These are phyloP conservation scores for Eristalis pertinax DNA, from an alignment of 2,888 invertebrate genomes.

Conservation along the genomic window DNA sequence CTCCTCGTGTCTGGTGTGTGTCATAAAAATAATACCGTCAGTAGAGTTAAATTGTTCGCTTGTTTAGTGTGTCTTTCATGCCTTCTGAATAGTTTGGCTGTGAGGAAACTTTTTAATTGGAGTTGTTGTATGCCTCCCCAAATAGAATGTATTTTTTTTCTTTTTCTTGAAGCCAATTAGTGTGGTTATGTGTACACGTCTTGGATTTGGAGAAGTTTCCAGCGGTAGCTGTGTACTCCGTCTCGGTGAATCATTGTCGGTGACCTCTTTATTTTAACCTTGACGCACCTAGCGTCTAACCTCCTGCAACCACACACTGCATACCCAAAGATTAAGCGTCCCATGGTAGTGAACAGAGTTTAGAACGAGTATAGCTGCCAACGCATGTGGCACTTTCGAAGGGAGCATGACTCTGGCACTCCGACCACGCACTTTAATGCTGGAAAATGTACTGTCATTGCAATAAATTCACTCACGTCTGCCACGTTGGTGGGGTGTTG, in stretches of 20 bases:
- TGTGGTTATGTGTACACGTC: neutral
- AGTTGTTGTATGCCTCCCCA: conserved; percentile 2
- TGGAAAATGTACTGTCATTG: neutral
- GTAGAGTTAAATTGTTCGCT: neutral
- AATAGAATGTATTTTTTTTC: neutral
- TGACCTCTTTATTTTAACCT: conserved; percentile 7
- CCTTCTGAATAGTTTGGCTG: conserved; percentile 19
- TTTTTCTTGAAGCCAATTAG: neutral
- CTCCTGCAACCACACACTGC: conserved; percentile 13
- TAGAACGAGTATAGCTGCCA: neutral
- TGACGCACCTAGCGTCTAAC: conserved; percentile 1
- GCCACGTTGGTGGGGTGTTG: neutral
- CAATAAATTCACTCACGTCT: conserved; percentile 1
- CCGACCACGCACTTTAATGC: neutral
- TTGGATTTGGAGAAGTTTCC: neutral
- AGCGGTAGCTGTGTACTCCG: neutral
- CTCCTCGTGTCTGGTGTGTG: neutral
- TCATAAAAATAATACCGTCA: conserved; percentile 13
- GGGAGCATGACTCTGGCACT: neutral
- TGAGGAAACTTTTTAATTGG: conserved; percentile 30
- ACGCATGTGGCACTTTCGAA: neutral
- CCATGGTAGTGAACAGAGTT: neutral
- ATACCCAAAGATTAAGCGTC: neutral
- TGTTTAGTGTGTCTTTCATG: conserved; percentile 17
- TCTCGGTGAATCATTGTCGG: neutral